phyloP scores from a whole-genome alignment of 2,113 vertebrate species.

The Willisornis vidua region DNA sequence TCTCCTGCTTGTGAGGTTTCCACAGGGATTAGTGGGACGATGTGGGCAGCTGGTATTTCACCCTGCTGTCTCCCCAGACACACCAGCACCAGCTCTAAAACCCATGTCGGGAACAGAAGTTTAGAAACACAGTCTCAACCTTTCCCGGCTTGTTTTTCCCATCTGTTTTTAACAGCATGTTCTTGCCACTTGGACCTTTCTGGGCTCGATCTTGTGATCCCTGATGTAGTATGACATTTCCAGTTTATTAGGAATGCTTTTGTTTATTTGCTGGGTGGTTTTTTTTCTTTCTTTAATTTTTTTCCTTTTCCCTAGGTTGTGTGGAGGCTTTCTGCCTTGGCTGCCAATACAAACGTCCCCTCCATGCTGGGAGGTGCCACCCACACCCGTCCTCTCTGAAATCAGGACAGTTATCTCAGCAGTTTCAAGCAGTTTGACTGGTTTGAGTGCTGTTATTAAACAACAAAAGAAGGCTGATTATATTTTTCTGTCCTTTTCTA shows the following conservation, averaged over 20 bases:
- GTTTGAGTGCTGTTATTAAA: neutral
- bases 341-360: conserved; percentile 45
- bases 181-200: conserved; percentile 61
- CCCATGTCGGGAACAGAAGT: neutral
- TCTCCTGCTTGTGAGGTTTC: neutral
- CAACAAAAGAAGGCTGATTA: neutral
- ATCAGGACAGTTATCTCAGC: conserved; percentile 24
- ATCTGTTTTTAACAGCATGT: conserved; percentile 62
- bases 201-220: conserved; percentile 51
- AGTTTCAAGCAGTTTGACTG: neutral
- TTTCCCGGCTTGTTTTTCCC: conserved; percentile 49
- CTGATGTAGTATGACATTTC: conserved; percentile 59
- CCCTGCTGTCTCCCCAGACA: neutral
- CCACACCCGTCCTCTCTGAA: conserved; percentile 27
- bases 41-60: neutral
- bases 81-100: neutral
- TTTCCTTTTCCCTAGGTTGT: neutral
- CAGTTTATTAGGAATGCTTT: conserved; percentile 60
- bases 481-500: neutral
- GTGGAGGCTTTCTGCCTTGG: neutral
- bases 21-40: neutral
- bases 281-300: neutral
- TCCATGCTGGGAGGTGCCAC: conserved; percentile 1
- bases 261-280: conserved; percentile 48
- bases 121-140: conserved; percentile 19